Evolutionary conservation across 2,888 invertebrate species (phyloP), one percentile per base, ranked within the genome.

Genomic region (Linnaemya tessellans): DNA sequence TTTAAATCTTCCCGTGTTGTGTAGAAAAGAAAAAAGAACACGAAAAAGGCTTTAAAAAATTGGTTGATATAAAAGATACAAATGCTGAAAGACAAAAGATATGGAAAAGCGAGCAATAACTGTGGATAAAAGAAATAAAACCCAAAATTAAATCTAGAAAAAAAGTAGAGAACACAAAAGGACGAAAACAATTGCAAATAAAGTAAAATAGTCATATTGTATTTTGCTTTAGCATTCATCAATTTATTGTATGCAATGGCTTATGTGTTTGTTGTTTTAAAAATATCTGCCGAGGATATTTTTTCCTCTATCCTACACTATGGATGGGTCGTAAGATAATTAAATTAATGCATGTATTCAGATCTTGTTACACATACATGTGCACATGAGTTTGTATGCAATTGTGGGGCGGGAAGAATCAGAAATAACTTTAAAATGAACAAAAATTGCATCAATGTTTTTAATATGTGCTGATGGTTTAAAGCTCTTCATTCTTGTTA

Each of bases 21-120:
- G 46, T 41, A 18, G 4, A 78, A 56, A 77, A 18, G 20, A 20
- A 51, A 51, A 51, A 51, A 3, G 10, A 51, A 54, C 25, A 75
- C 0, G 22, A 1, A 68, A 43, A 43, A 70, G 46, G 49, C 20
- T 58, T 73, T 65, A 8, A 11, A 41, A 65, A 65, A 73, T 38
- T 65, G 71, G 15, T 49, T 41, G 49, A 25, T 67, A 38, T 73
- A 43, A 77, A 70, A 22, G 46, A 54, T 64, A 41, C 68, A 75
- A 64, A 54, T 38, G 25, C 15, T 25, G 7, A 18, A 38, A 58
- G 15, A 43, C 18, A 15, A 43, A 35, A 38, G 43, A 49, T 15
- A 71, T 15, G 22, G 18, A 15, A 49, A 67, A 38, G 11, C 22
- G 13, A 41, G 51, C 35, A 51, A 64, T 51, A 43, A 41, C 18